Percentiles rank a stretch among this genome's conserved stretches.
Evolutionary conservation across 2,113 vertebrate genomes (phyloP).

Genomic region (Oreochromis spilurus): DNA sequence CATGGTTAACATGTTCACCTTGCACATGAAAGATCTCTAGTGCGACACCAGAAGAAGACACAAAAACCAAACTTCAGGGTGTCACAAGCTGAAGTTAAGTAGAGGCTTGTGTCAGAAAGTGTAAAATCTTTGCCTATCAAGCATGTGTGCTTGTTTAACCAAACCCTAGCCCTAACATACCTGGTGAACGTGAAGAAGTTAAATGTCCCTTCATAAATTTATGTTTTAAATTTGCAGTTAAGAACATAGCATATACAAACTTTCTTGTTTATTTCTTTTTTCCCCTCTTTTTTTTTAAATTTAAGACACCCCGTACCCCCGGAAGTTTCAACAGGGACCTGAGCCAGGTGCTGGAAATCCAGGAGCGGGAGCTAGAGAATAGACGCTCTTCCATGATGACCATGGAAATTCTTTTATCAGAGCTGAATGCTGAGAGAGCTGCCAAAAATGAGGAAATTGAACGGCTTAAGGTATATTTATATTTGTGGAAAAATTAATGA

Average conservation of each 20-base stretch:
- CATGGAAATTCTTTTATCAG: slow-evolving; percentile 83
- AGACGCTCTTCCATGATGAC: slow-evolving; percentile 81
- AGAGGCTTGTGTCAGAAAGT: not conserved
- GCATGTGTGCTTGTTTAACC: not conserved
- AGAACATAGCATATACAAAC: not conserved
- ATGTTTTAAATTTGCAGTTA: not conserved
- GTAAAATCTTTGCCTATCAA: not conserved
- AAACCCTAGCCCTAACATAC: not conserved
- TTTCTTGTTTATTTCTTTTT: not conserved
- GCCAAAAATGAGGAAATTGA: slow-evolving; percentile 90
- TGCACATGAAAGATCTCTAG: not conserved
- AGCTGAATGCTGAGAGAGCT: slow-evolving; percentile 83
- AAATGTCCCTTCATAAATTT: not conserved
- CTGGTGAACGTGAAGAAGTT: not conserved
- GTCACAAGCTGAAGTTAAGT: not conserved
- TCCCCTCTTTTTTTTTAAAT: not conserved
- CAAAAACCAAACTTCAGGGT: not conserved
- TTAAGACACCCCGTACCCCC: slow-evolving; percentile 83
- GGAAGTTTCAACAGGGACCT: slow-evolving; percentile 76
- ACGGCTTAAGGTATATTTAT: slow-evolving; percentile 79
- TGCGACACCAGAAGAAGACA: not conserved
- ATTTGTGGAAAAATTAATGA: not conserved
- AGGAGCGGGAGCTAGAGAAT: slow-evolving; percentile 85
- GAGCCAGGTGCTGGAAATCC: slow-evolving; percentile 79
- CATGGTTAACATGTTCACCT: not conserved